These are phyloP conservation scores for Agonopterix alstromeriana DNA, from an alignment of 2,888 invertebrate genomes.

Conservation along the genomic window DNA sequence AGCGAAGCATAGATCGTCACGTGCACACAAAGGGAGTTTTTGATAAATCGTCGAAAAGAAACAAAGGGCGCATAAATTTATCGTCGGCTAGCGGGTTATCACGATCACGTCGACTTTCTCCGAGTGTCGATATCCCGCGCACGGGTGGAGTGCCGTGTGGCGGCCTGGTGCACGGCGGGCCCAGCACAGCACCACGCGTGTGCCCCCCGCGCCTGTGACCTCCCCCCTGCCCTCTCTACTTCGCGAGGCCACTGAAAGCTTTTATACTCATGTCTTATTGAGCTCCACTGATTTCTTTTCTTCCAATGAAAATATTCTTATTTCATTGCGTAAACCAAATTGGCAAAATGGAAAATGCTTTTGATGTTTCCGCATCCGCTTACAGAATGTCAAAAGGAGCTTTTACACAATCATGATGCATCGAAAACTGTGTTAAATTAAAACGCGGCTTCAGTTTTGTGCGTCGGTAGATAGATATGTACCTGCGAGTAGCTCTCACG, in stretches of 20 bases:
- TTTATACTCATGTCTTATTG: not conserved
- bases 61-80: slow-evolving; percentile 74
- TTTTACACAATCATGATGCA: too few relatives aligned
- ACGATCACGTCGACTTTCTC: slow-evolving; percentile 67
- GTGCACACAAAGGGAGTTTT: slow-evolving; percentile 45
- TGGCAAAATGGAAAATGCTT: too few relatives aligned
- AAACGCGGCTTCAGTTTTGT: too few relatives aligned
- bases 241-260: not conserved
- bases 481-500: slow-evolving; percentile 14
- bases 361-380: too few relatives aligned
- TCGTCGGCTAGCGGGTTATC: slow-evolving; percentile 57
- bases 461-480: not conserved
- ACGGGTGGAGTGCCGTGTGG: slow-evolving; percentile 15
- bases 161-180: slow-evolving; percentile 7
- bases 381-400: too few relatives aligned
- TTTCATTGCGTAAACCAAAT: too few relatives aligned
- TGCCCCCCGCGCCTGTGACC: not conserved
- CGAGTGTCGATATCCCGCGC: slow-evolving; percentile 41
- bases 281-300: too few relatives aligned
- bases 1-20: slow-evolving; percentile 16
- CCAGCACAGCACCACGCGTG: slow-evolving; percentile 2
- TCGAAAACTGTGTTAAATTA: too few relatives aligned
- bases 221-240: not conserved
- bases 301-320: too few relatives aligned
- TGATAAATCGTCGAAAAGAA: slow-evolving; percentile 69